phyloP scores from a whole-genome alignment of 2,113 vertebrate species.

The Sceloporus tristichus region DNA sequence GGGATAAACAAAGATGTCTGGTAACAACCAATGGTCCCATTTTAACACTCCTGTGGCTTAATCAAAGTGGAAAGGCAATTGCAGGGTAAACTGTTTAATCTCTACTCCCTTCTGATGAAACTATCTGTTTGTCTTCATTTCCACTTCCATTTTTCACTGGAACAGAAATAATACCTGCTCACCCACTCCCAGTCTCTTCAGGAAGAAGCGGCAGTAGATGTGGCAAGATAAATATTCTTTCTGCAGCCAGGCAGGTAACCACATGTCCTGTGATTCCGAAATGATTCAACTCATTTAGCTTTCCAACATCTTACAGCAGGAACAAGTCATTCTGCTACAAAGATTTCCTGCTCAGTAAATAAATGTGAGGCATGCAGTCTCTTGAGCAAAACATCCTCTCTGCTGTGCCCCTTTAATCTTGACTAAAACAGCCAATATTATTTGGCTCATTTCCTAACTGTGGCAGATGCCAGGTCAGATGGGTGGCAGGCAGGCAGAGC shows the following conservation, averaged over 20 bases:
- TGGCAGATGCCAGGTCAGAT: background rate
- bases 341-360: conserved; percentile 49
- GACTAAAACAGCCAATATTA: conserved; percentile 13
- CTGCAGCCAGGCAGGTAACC: conserved; percentile 68
- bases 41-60: conserved; percentile 11
- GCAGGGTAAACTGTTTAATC: background rate
- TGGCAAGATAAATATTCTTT: conserved; percentile 71
- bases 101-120: conserved; percentile 3
- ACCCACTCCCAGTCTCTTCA: conserved; percentile 46
- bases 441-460: background rate
- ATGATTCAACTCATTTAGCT: conserved; percentile 67
- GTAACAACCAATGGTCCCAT: background rate
- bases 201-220: conserved; percentile 55
- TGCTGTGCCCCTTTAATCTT: background rate
- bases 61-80: conserved; percentile 20
- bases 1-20: background rate
- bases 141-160: conserved; percentile 56
- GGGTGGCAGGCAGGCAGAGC: background rate
- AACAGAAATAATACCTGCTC: conserved; percentile 53
- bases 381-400: conserved; percentile 27
- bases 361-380: conserved; percentile 45
- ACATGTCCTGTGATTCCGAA: conserved; percentile 68
- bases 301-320: conserved; percentile 69
- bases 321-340: conserved; percentile 57
- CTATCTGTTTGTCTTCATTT: conserved; percentile 25